phyloP scores from a whole-genome alignment of 2,888 invertebrate genomes.

The Antheraea assamensis region DNA sequence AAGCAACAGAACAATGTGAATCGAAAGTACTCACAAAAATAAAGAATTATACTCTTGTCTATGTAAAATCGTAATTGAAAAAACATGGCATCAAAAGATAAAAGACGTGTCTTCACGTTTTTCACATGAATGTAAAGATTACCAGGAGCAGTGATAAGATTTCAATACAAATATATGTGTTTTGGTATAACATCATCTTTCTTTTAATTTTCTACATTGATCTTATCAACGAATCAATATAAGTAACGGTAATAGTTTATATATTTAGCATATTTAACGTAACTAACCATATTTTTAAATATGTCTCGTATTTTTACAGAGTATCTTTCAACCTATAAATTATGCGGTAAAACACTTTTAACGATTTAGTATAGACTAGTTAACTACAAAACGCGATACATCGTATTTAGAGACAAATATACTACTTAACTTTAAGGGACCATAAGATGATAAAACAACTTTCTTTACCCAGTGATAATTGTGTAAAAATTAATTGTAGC shows the following conservation, averaged over 20 bases:
- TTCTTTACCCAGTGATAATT: too few relatives aligned
- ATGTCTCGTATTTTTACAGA: not conserved
- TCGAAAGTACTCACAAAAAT: not conserved
- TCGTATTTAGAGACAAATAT: too few relatives aligned
- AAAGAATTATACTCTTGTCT: not conserved
- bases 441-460: too few relatives aligned
- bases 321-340: too few relatives aligned
- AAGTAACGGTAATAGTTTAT: not conserved
- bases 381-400: too few relatives aligned
- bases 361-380: too few relatives aligned
- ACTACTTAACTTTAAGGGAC: too few relatives aligned
- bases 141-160: slow-evolving; percentile 3
- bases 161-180: not conserved
- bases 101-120: not conserved
- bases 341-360: too few relatives aligned
- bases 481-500: too few relatives aligned
- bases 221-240: not conserved
- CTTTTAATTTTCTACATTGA: not conserved
- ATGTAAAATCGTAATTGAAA: not conserved
- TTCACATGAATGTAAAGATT: slow-evolving; percentile 8
- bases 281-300: not conserved
- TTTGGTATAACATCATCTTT: not conserved
- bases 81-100: not conserved
- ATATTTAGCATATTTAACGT: not conserved
- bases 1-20: not conserved